These are phyloP conservation scores for Drosophila repleta DNA, from an alignment of 1,140 invertebrate species.

Conservation along the genomic window DNA sequence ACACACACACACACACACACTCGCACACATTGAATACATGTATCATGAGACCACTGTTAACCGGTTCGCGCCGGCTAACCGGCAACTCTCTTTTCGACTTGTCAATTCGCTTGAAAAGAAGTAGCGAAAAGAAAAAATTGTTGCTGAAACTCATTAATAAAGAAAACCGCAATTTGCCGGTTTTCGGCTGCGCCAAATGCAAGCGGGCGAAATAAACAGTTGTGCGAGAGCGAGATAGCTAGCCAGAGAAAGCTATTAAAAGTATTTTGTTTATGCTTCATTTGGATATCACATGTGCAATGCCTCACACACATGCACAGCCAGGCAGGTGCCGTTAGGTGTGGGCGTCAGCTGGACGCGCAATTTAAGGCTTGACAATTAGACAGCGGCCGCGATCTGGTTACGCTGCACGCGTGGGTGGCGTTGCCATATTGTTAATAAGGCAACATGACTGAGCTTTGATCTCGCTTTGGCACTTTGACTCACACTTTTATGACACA, in stretches of 20 bases:
- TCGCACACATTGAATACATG: background rate
- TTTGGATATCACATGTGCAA: conserved; percentile 37
- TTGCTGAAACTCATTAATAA: conserved; percentile 17
- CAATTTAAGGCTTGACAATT: conserved; percentile 33
- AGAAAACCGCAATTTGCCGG: conserved; percentile 10
- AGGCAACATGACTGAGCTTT: conserved; percentile 13
- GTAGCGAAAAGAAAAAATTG: background rate
- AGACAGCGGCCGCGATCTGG: conserved; percentile 17
- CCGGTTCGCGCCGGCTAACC: conserved; percentile 15
- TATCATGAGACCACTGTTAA: conserved; percentile 7
- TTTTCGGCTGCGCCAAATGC: conserved; percentile 14
- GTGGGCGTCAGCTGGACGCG: conserved; percentile 15
- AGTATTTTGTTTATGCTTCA: conserved; percentile 40
- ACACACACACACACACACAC: background rate
- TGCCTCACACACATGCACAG: background rate
- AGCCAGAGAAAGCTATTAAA: conserved; percentile 30
- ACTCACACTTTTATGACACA: conserved; percentile 25
- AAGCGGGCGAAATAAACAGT: conserved; percentile 16
- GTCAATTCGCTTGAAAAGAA: background rate
- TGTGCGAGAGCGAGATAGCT: background rate
- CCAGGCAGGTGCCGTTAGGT: conserved; percentile 8
- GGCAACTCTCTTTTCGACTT: conserved; percentile 14
- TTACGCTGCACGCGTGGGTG: conserved; percentile 3
- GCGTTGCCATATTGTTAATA: conserved; percentile 16
- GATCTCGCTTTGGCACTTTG: conserved; percentile 29